Conservation (phyloP, 2,113 vertebrate genomes). For the Melanocharis versteri region DNA sequence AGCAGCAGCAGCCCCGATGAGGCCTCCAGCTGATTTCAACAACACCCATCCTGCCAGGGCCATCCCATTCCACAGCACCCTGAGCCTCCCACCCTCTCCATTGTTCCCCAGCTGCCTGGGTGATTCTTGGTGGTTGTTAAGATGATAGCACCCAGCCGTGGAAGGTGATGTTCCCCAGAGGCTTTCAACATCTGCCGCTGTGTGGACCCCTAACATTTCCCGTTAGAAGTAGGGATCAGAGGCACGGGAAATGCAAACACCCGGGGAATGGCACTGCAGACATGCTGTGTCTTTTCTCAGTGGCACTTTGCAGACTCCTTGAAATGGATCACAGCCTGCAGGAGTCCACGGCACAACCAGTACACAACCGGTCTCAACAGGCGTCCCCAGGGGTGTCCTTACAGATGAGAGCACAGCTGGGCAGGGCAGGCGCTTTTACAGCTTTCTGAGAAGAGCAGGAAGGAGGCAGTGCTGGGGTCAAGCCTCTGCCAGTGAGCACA, state of each 20-base stretch:
- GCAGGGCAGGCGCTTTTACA: fast-evolving
- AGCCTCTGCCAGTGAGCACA: background rate
- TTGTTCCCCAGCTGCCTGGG: background rate
- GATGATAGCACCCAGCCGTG: background rate
- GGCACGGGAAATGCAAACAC: fast-evolving
- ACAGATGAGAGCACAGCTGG: background rate
- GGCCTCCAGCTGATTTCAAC: too few species aligned
- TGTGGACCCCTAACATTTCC: background rate
- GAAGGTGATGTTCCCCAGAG: background rate
- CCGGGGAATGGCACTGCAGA: background rate
- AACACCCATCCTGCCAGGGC: fast-evolving
- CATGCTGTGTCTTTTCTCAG: fast-evolving
- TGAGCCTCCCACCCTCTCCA: background rate
- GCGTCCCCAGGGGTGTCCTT: background rate
- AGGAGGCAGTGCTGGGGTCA: background rate
- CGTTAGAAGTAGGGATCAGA: background rate
- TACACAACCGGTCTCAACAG: fast-evolving
- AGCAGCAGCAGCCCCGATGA: background rate
- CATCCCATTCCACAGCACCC: background rate
- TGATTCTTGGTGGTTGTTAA: fast-evolving
- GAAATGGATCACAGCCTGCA: background rate
- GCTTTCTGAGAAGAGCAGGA: background rate
- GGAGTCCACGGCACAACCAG: background rate
- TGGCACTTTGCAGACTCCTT: background rate
- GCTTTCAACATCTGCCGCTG: background rate